Percentiles rank a stretch among this genome's conserved stretches.
Evolutionary conservation across 92 coral and sea anemone species (phyloP).

Genomic region (Bergia sp.): DNA sequence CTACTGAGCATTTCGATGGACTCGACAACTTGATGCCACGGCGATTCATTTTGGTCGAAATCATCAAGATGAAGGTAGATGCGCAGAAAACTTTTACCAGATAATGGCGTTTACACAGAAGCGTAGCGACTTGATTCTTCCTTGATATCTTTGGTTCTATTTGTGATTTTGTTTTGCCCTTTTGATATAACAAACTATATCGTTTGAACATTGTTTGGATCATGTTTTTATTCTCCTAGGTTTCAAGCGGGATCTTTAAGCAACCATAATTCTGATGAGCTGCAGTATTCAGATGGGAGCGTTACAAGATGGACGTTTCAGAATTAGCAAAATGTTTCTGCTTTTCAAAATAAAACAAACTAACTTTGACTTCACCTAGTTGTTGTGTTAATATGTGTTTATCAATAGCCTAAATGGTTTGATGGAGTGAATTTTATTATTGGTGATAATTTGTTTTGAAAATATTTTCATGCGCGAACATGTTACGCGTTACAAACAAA

Average conservation of each 20-base stretch:
- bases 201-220: constrained; percentile 34
- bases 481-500: constrained; percentile 12
- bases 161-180: constrained; percentile 18
- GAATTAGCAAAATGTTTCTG: constrained; percentile 9
- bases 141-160: constrained; percentile 37
- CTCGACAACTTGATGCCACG: constrained; percentile 26
- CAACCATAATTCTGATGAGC: constrained; percentile 15
- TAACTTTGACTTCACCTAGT: constrained; percentile 17
- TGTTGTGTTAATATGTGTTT: constrained; percentile 9
- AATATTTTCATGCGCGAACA: neutral
- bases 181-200: constrained; percentile 22
- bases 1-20: constrained; percentile 44
- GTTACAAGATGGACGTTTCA: constrained; percentile 3
- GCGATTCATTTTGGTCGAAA: constrained; percentile 12
- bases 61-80: constrained; percentile 31
- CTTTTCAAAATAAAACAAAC: constrained; percentile 26
- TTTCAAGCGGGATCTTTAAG: constrained; percentile 13
- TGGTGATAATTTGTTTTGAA: constrained; percentile 18
- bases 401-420: constrained; percentile 18
- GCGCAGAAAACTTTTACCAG: constrained; percentile 30
- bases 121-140: constrained; percentile 35
- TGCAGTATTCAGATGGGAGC: constrained; percentile 26
- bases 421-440: constrained; percentile 17
- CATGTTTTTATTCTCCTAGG: constrained; percentile 32
- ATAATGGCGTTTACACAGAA: constrained; percentile 27